Percentiles rank a stretch among this genome's conserved stretches.
These are phyloP conservation scores for Babylonia areolata DNA, from an alignment of 1,140 invertebrate genomes.

Conservation along the genomic window DNA sequence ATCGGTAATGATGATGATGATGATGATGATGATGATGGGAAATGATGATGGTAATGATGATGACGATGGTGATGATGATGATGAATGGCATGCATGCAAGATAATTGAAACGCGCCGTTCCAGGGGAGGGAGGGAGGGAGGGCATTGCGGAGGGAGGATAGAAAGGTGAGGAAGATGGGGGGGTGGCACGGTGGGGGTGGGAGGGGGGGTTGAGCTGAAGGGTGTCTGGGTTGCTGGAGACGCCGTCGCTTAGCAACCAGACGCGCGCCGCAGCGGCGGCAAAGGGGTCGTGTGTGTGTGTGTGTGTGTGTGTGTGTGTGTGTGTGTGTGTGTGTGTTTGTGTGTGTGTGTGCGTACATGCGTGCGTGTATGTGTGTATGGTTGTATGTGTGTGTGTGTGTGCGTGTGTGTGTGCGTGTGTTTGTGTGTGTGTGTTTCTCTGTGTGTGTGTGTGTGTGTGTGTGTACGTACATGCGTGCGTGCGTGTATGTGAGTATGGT, in stretches of 20 bases:
- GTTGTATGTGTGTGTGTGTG: background rate
- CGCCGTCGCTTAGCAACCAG: no score
- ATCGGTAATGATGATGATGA: no score
- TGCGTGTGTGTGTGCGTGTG: slow-evolving; percentile 24
- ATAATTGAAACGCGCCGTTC: no score
- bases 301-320: background rate
- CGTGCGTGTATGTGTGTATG: background rate
- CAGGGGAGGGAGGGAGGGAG: background rate
- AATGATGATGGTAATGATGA: no score
- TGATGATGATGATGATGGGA: no score
- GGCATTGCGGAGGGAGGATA: no score
- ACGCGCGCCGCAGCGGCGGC: no score
- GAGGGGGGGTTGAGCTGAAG: no score
- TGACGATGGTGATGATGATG: no score
- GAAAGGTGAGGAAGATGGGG: background rate
- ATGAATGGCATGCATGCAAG: no score
- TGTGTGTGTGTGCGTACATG: slow-evolving; percentile 20
- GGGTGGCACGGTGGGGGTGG: no score
- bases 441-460: slow-evolving; percentile 18
- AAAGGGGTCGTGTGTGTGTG: background rate
- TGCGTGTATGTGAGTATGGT: background rate
- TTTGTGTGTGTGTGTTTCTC: slow-evolving; percentile 8
- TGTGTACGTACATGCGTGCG: slow-evolving; percentile 8
- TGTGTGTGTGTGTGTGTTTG: slow-evolving; percentile 1
- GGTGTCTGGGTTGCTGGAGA: no score